A percentile compares a stretch with the other conserved stretches of the same genome.
Evolutionary conservation across 2,888 invertebrate genomes (phyloP).

Genomic region (Epinotia demarniana): DNA sequence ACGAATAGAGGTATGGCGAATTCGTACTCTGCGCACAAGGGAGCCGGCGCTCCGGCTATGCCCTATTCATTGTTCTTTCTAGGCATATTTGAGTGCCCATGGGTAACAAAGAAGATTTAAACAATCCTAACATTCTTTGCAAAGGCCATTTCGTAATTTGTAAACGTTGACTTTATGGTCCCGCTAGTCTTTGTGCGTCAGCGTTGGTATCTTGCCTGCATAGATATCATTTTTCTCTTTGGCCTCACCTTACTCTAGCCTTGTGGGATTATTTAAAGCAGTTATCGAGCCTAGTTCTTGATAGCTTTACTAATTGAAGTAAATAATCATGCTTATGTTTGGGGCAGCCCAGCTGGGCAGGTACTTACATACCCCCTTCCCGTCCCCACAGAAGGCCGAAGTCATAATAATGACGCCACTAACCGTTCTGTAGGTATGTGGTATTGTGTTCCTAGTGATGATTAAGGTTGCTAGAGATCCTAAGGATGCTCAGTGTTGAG

Average conservation of each 20-base stretch:
- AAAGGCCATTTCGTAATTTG: neutral
- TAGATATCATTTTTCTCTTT: neutral
- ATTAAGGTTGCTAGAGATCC: too few relatives aligned
- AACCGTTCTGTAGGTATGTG: too few relatives aligned
- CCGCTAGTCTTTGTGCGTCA: neutral
- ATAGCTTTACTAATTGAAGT: neutral
- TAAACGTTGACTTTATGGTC: neutral
- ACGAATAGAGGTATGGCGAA: neutral
- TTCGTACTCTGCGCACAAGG: neutral
- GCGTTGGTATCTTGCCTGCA: neutral
- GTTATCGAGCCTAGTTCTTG: too few relatives aligned
- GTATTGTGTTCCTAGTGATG: too few relatives aligned
- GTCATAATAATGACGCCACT: too few relatives aligned
- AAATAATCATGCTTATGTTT: too few relatives aligned
- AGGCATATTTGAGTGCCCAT: conserved; percentile 7
- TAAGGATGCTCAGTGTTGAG: too few relatives aligned
- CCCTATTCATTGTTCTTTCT: conserved; percentile 7
- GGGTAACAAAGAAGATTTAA: neutral
- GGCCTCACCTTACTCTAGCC: neutral
- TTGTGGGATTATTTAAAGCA: neutral
- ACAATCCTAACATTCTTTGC: neutral
- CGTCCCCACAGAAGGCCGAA: too few relatives aligned
- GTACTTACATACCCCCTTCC: too few relatives aligned
- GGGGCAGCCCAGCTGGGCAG: too few relatives aligned
- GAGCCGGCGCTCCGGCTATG: neutral